A percentile compares a stretch with the other conserved stretches of the same genome.
phyloP scores from a whole-genome alignment of 2,113 vertebrate species.

The Nasalis larvatus region DNA sequence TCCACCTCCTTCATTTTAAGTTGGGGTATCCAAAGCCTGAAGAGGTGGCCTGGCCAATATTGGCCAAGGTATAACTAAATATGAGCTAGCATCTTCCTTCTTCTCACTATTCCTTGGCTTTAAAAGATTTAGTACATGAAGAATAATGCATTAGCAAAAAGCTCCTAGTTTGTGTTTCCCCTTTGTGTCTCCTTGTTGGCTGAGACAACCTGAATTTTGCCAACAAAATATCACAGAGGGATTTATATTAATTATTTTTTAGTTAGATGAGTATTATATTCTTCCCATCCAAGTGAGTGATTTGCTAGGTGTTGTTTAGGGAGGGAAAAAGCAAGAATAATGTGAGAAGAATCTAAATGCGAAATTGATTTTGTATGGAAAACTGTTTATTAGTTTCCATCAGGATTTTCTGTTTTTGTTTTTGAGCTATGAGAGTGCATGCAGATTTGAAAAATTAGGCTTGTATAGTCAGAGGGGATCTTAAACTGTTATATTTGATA shows the following conservation, averaged over 20 bases:
- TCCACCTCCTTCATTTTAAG: conserved; percentile 14
- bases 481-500: conserved; percentile 68
- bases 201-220: conserved; percentile 42
- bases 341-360: conserved; percentile 52
- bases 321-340: conserved; percentile 51
- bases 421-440: conserved; percentile 60
- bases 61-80: conserved; percentile 41
- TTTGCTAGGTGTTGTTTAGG: conserved; percentile 4
- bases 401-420: conserved; percentile 45
- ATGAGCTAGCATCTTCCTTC: neutral
- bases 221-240: conserved; percentile 43
- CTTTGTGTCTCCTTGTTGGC: conserved; percentile 32
- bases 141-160: conserved; percentile 36
- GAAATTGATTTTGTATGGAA: conserved; percentile 56
- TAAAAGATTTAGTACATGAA: conserved; percentile 40
- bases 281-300: conserved; percentile 42
- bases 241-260: conserved; percentile 45
- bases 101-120: conserved; percentile 13
- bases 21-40: conserved; percentile 18
- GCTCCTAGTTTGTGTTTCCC: conserved; percentile 19
- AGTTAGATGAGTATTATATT: conserved; percentile 36
- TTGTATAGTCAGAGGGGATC: conserved; percentile 51
- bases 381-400: conserved; percentile 42
- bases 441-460: conserved; percentile 57
- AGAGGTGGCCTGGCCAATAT: conserved; percentile 31